Evolutionary conservation across 2,888 invertebrate genomes (phyloP).

Genomic region (Agrochola macilenta): DNA sequence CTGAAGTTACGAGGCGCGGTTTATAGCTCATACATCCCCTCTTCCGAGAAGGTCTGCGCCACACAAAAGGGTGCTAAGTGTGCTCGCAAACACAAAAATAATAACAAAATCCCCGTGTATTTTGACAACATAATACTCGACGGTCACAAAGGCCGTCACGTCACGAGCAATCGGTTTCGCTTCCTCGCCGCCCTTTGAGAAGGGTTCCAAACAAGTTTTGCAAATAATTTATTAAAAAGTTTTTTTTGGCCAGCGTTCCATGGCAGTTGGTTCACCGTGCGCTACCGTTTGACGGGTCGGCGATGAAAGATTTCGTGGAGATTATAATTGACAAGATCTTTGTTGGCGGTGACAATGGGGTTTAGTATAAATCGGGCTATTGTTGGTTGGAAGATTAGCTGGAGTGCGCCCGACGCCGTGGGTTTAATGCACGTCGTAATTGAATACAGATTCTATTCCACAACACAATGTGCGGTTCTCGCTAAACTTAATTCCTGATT

Average conservation of each 20-base stretch:
- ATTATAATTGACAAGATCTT: constrained; percentile 91
- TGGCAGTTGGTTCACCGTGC: constrained; percentile 80
- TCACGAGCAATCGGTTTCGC: constrained; percentile 90
- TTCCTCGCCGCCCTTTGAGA: constrained; percentile 87
- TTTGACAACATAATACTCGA: constrained; percentile 90
- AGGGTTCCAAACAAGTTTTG: constrained; percentile 88
- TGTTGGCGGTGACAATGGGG: constrained; percentile 87
- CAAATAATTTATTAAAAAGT: constrained; percentile 89
- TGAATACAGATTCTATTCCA: constrained; percentile 77
- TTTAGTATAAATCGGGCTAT: constrained; percentile 84
- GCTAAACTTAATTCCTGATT: constrained; percentile 82
- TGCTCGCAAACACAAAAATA: constrained; percentile 90
- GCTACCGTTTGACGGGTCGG: constrained; percentile 88
- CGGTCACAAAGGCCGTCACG: constrained; percentile 89
- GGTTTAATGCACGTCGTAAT: constrained; percentile 81
- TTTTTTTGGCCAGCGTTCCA: constrained; percentile 75
- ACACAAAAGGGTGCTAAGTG: constrained; percentile 89
- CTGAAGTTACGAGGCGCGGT: constrained; percentile 80
- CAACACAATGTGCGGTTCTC: constrained; percentile 79
- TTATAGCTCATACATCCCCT: constrained; percentile 85
- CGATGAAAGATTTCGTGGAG: constrained; percentile 84
- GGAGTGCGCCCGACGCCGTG: constrained; percentile 77
- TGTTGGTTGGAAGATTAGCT: constrained; percentile 86
- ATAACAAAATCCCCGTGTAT: constrained; percentile 90
- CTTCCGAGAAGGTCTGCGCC: constrained; percentile 83